These are phyloP conservation scores for Acronicta leporina DNA, from an alignment of 2,888 invertebrate species.

Conservation along the genomic window DNA sequence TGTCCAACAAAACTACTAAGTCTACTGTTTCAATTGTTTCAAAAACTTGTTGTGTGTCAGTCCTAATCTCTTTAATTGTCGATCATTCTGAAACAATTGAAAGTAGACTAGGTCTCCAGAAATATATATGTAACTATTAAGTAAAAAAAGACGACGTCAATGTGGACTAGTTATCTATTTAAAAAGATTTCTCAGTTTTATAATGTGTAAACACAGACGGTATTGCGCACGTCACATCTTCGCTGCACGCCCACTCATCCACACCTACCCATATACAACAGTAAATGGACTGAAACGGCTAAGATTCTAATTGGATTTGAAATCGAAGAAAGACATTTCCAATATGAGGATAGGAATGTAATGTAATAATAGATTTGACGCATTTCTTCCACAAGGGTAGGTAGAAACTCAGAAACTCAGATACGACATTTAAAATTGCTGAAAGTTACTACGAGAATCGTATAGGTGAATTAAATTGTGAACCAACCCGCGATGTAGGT, in stretches of 20 bases:
- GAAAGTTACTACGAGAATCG: constrained; percentile 7
- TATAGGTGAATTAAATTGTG: constrained; percentile 29
- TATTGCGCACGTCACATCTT: constrained; percentile 36
- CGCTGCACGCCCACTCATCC: constrained; percentile 35
- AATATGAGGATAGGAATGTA: too few relatives aligned
- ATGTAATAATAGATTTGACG: too few relatives aligned
- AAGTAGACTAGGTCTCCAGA: not conserved
- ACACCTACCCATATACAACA: constrained; percentile 21
- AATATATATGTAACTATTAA: constrained; percentile 6
- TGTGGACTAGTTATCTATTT: constrained; percentile 31
- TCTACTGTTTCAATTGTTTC: too few relatives aligned
- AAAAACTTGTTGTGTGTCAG: too few relatives aligned
- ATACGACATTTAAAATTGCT: too few relatives aligned
- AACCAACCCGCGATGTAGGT: constrained; percentile 16
- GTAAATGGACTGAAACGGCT: not conserved
- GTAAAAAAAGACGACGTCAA: constrained; percentile 1
- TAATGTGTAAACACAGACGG: constrained; percentile 35
- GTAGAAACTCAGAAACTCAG: too few relatives aligned
- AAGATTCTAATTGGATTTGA: too few relatives aligned
- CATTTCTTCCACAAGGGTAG: too few relatives aligned
- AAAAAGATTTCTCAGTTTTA: constrained; percentile 29
- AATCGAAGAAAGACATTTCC: too few relatives aligned
- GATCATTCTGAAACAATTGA: not conserved
- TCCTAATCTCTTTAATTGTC: not conserved
- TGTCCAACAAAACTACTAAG: too few relatives aligned